Evolutionary conservation across 2,113 vertebrate species (phyloP).

Genomic region (Cyphomyrus discorhynchus): DNA sequence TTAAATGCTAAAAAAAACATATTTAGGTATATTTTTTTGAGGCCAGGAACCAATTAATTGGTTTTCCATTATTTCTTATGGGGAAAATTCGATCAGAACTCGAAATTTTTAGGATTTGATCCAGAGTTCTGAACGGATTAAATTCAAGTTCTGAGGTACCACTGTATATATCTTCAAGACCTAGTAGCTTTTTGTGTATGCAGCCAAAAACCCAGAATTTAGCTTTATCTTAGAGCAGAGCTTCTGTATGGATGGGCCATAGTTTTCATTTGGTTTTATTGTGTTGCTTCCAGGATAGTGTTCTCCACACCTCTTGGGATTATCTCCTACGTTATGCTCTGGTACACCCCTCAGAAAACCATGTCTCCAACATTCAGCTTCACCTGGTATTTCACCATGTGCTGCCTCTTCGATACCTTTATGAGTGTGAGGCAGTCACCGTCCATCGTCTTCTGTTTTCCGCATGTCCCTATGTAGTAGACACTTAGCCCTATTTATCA

Average conservation of each 20-base stretch:
- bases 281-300: constrained; percentile 36
- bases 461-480: background rate
- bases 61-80: no score
- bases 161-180: background rate
- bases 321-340: constrained; percentile 45
- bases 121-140: no score
- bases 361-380: constrained; percentile 44
- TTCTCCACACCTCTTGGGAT: constrained; percentile 45
- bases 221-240: background rate
- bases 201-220: background rate
- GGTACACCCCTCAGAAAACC: constrained; percentile 44
- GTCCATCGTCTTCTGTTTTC: background rate
- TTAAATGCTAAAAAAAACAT: no score
- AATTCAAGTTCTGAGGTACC: no score
- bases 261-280: background rate
- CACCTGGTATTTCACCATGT: constrained; percentile 52
- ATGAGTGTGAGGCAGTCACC: constrained; percentile 47
- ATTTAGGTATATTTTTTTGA: no score
- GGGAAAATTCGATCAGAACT: no score
- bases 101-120: no score
- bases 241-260: background rate
- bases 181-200: background rate
- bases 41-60: no score
- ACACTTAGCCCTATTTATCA: background rate
- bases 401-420: constrained; percentile 57